Percentiles rank a stretch among this genome's conserved stretches.
Conservation (phyloP, 1,140 invertebrate species). For the Oryctes rhinoceros region DNA sequence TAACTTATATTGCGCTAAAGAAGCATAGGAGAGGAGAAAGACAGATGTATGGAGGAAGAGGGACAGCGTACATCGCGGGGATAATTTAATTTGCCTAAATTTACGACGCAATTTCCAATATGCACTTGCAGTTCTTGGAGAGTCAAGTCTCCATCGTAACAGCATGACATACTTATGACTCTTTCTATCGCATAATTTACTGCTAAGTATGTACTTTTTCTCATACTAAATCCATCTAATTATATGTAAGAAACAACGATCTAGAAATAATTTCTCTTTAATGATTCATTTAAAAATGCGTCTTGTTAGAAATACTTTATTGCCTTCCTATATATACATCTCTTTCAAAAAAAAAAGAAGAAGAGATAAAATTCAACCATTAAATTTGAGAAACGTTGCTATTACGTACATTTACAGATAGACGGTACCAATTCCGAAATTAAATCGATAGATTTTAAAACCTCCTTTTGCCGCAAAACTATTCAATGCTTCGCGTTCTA, state of each 20-base stretch:
- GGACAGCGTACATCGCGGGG: neutral
- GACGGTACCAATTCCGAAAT: neutral
- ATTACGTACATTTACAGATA: neutral
- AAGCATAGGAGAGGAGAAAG: neutral
- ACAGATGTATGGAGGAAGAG: neutral
- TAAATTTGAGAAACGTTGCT: no score
- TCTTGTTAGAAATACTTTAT: neutral
- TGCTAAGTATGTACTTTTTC: neutral
- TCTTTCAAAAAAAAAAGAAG: no score
- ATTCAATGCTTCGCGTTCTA: conserved; percentile 23
- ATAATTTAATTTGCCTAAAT: conserved; percentile 15
- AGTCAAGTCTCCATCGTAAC: neutral
- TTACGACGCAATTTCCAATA: conserved; percentile 18
- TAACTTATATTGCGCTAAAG: neutral
- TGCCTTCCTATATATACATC: neutral
- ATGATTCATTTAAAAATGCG: neutral
- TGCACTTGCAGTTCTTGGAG: neutral
- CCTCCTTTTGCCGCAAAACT: conserved; percentile 18
- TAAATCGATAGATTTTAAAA: conserved; percentile 34
- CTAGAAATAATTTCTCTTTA: no score
- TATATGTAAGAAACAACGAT: neutral
- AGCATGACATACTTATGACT: conserved; percentile 13
- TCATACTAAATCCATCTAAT: neutral
- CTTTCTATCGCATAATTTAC: conserved; percentile 4
- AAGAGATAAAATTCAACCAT: no score